phyloP scores from a whole-genome alignment of 1,140 invertebrate genomes.

The Ceratina japonica region DNA sequence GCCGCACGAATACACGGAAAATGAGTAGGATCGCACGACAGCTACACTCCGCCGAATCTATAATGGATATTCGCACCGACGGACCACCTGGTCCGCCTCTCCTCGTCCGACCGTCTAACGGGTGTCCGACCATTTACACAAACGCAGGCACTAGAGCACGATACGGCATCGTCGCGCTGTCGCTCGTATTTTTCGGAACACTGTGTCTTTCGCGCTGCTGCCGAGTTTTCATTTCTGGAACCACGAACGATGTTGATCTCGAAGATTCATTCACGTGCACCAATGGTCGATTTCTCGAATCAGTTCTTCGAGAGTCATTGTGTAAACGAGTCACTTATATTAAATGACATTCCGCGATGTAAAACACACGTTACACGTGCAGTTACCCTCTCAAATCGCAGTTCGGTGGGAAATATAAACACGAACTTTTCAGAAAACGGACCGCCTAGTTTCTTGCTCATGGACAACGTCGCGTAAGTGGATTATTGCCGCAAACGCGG shows the following conservation, averaged over 20 bases:
- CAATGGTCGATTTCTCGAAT: no score
- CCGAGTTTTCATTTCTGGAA: no score
- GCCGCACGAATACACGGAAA: slow-evolving; percentile 54
- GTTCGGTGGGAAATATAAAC: neutral
- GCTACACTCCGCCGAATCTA: slow-evolving; percentile 69
- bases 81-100: slow-evolving; percentile 71
- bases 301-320: neutral
- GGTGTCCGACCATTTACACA: slow-evolving; percentile 55
- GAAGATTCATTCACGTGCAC: no score
- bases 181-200: neutral
- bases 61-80: slow-evolving; percentile 73
- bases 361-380: neutral
- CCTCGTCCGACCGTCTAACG: slow-evolving; percentile 58
- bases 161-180: neutral
- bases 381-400: neutral
- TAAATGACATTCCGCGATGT: no score
- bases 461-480: slow-evolving; percentile 20
- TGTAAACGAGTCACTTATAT: neutral
- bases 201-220: no score
- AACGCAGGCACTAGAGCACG: neutral
- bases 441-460: neutral
- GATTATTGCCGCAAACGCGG: slow-evolving; percentile 41
- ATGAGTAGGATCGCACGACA: slow-evolving; percentile 58
- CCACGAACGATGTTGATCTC: no score
- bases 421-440: neutral